phyloP scores from a whole-genome alignment of 2,888 invertebrate genomes.

The Merodon equestris region DNA sequence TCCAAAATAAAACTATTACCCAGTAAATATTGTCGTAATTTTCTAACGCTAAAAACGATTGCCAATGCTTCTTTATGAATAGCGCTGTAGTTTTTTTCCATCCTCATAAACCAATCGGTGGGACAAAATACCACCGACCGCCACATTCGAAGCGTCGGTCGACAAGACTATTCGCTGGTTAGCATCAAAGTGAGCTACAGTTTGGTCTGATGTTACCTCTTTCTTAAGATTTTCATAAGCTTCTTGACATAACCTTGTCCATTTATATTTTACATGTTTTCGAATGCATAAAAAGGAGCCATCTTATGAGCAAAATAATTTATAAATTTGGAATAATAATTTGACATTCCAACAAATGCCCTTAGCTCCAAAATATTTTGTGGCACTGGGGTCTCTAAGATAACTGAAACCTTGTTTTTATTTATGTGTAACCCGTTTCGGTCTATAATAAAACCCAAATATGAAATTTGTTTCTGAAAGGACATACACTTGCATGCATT shows the following conservation, averaged over 20 bases:
- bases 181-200: conserved; percentile 25
- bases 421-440: conserved; percentile 68
- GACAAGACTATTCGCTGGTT: conserved; percentile 12
- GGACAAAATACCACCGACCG: conserved; percentile 18
- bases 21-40: conserved; percentile 51
- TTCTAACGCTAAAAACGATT: conserved; percentile 46
- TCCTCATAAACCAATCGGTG: not conserved
- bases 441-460: conserved; percentile 62
- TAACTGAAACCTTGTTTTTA: conserved; percentile 67
- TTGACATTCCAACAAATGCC: conserved; percentile 73
- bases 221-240: conserved; percentile 9
- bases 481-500: conserved; percentile 3
- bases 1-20: conserved; percentile 45
- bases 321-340: conserved; percentile 75
- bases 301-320: conserved; percentile 56
- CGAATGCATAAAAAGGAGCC: conserved; percentile 7
- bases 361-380: conserved; percentile 68
- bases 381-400: conserved; percentile 51
- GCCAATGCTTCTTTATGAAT: conserved; percentile 38
- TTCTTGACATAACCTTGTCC: conserved; percentile 18
- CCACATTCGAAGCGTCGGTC: conserved; percentile 9
- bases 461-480: conserved; percentile 42
- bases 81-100: conserved; percentile 14
- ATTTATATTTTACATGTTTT: conserved; percentile 7
- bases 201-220: conserved; percentile 1